Conservation (phyloP, 1,140 invertebrate species). For the Dendroctonus ponderosae region DNA sequence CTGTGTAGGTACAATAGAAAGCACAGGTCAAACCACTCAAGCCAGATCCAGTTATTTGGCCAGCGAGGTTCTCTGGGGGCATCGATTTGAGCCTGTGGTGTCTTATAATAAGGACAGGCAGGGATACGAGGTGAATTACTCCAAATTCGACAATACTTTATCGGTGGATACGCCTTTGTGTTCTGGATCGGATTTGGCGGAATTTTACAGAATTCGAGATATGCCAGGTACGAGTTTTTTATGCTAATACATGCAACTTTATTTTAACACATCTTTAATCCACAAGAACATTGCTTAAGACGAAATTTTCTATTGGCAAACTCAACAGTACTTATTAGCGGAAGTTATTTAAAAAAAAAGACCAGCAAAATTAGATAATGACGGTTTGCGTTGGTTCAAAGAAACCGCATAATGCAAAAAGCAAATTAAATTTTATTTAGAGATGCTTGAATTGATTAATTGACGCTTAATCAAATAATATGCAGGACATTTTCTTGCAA, state of each 20-base stretch:
- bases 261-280: not conserved
- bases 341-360: not conserved
- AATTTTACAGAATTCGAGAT: constrained; percentile 44
- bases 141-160: constrained; percentile 86
- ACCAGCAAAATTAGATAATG: constrained; percentile 4
- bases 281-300: not conserved
- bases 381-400: constrained; percentile 3
- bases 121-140: constrained; percentile 89
- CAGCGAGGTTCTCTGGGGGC: constrained; percentile 89
- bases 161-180: constrained; percentile 82
- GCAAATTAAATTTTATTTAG: too few relatives aligned
- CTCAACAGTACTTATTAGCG: not conserved
- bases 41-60: constrained; percentile 85
- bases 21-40: constrained; percentile 80
- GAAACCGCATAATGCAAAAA: constrained; percentile 1
- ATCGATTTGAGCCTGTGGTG: constrained; percentile 81
- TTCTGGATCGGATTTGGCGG: constrained; percentile 69
- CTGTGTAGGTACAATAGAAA: constrained; percentile 65
- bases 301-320: not conserved
- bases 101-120: constrained; percentile 87
- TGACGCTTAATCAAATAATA: too few relatives aligned
- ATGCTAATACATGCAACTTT: not conserved
- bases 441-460: too few relatives aligned
- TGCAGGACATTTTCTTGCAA: too few relatives aligned
- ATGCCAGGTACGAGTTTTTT: constrained; percentile 21